phyloP scores from a whole-genome alignment of 2,888 invertebrate species.

The Parnassius mnemosyne region DNA sequence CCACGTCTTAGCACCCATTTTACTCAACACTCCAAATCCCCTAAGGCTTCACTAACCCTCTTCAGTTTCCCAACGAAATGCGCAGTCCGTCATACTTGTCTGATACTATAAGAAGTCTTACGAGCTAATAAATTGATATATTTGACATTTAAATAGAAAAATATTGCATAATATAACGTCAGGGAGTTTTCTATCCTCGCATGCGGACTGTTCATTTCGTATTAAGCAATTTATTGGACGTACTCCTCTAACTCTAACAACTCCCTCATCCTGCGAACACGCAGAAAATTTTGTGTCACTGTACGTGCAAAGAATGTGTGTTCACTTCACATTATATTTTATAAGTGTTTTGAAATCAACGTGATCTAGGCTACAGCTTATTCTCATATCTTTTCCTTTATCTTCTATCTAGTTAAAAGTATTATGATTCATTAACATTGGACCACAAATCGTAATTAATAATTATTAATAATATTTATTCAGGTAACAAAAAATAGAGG shows the following conservation, averaged over 20 bases:
- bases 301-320: background rate
- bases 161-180: slow-evolving; percentile 47
- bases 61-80: slow-evolving; percentile 43
- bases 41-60: slow-evolving; percentile 57
- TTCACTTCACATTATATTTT: background rate
- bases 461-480: slow-evolving; percentile 77
- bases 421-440: slow-evolving; percentile 79
- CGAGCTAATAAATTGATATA: slow-evolving; percentile 55
- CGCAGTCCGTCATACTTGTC: slow-evolving; percentile 36
- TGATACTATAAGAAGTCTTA: slow-evolving; percentile 38
- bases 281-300: slow-evolving; percentile 3
- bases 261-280: slow-evolving; percentile 18
- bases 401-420: slow-evolving; percentile 73
- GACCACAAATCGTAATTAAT: slow-evolving; percentile 79
- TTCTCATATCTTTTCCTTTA: slow-evolving; percentile 49
- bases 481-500: slow-evolving; percentile 79
- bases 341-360: slow-evolving; percentile 36
- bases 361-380: slow-evolving; percentile 62
- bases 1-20: slow-evolving; percentile 65
- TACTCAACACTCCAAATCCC: slow-evolving; percentile 43
- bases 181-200: slow-evolving; percentile 27
- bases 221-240: slow-evolving; percentile 29
- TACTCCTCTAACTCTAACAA: slow-evolving; percentile 31
- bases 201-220: slow-evolving; percentile 30
- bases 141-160: slow-evolving; percentile 54